Evolutionary conservation across 2,888 invertebrate species (phyloP).

Genomic region (Erebia epiphron): DNA sequence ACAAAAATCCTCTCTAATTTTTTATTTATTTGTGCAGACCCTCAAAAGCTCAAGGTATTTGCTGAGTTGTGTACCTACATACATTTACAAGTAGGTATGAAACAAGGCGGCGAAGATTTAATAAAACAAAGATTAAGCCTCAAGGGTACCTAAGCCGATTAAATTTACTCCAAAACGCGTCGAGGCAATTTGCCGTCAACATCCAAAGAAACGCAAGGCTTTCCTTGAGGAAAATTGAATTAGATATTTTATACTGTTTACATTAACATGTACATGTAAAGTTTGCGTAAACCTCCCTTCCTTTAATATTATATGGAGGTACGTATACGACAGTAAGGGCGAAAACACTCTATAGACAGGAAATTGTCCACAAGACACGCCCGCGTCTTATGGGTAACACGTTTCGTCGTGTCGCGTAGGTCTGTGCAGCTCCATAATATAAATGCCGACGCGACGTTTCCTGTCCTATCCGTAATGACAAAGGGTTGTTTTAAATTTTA

Average conservation of each 20-base stretch:
- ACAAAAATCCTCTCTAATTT: neutral
- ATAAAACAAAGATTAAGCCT: slow-evolving; percentile 27
- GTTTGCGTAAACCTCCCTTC: neutral
- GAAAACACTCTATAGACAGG: too few species aligned
- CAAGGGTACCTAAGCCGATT: slow-evolving; percentile 26
- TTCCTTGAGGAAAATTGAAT: slow-evolving; percentile 14
- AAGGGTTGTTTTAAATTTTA: too few species aligned
- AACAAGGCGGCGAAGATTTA: slow-evolving; percentile 20
- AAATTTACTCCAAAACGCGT: slow-evolving; percentile 26
- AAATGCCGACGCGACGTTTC: too few species aligned
- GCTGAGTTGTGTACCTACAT: slow-evolving; percentile 11
- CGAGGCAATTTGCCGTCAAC: slow-evolving; percentile 24
- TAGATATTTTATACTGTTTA: slow-evolving; percentile 3
- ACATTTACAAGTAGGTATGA: slow-evolving; percentile 15
- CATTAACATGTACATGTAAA: neutral
- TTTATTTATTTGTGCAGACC: neutral
- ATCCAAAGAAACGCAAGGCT: slow-evolving; percentile 11
- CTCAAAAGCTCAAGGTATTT: neutral
- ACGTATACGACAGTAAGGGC: too few species aligned
- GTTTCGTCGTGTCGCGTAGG: too few species aligned
- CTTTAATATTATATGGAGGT: neutral
- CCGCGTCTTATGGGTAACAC: too few species aligned
- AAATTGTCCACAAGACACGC: too few species aligned
- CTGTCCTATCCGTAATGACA: too few species aligned
- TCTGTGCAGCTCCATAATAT: too few species aligned